Conservation (phyloP, 2,113 vertebrate species). For the Onychostruthus taczanowskii region DNA sequence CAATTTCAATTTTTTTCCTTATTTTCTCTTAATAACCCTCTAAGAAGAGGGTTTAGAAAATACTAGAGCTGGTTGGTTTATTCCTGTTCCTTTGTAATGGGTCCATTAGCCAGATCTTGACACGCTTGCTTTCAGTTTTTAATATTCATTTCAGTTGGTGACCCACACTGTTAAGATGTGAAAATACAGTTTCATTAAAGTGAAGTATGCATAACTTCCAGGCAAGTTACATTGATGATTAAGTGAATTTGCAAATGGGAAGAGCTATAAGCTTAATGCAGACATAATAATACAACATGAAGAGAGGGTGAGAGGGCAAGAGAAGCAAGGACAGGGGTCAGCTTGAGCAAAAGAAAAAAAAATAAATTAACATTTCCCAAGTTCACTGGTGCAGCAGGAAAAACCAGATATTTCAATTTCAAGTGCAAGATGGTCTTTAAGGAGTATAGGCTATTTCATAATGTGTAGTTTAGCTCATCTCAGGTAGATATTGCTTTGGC, state of each 20-base stretch:
- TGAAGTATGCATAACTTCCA: not conserved
- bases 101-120: not conserved
- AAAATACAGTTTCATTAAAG: slow-evolving; percentile 24
- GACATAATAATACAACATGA: not conserved
- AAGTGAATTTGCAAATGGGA: not conserved
- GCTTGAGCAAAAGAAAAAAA: not conserved
- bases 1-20: not conserved
- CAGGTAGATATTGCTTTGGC: not conserved
- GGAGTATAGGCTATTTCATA: not conserved
- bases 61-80: not conserved
- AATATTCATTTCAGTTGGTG: not conserved
- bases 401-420: not conserved
- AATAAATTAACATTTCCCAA: not conserved
- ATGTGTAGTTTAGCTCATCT: not conserved
- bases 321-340: not conserved
- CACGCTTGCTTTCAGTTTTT: not conserved
- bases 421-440: not conserved
- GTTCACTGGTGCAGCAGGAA: not conserved
- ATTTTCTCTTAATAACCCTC: not conserved
- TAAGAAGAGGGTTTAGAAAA: not conserved
- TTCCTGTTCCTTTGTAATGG: not conserved
- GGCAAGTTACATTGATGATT: not conserved
- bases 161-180: not conserved
- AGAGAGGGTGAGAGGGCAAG: not conserved
- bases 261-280: not conserved